Percentiles rank a stretch among this genome's conserved stretches.
These are phyloP conservation scores for Pachypeltis micranthus DNA, from an alignment of 1,140 invertebrate species.

Conservation along the genomic window DNA sequence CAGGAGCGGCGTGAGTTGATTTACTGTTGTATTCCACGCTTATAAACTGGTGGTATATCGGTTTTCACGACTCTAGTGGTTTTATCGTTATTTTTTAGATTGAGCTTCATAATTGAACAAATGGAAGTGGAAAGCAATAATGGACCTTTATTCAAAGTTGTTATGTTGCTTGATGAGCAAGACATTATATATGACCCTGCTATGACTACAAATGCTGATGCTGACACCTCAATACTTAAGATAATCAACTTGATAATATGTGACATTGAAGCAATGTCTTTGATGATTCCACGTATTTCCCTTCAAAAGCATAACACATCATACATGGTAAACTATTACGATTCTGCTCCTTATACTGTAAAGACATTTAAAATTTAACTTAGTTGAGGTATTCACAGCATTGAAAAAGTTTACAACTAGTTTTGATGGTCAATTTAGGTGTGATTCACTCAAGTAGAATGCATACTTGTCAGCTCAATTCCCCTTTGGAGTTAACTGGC, in stretches of 20 bases:
- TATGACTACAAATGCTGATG: constrained; percentile 39
- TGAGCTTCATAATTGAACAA: constrained; percentile 38
- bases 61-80: background rate
- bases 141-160: constrained; percentile 46
- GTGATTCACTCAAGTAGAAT: too few species aligned
- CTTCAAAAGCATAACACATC: constrained; percentile 11
- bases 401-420: too few species aligned
- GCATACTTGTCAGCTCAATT: too few species aligned
- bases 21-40: too few species aligned
- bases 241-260: constrained; percentile 44
- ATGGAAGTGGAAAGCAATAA: constrained; percentile 34
- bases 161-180: constrained; percentile 47
- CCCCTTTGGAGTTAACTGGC: too few species aligned
- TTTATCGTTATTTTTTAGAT: constrained; percentile 27
- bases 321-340: constrained; percentile 25
- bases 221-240: constrained; percentile 45
- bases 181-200: constrained; percentile 50
- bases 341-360: too few species aligned
- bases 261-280: constrained; percentile 48
- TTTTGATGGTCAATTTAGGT: too few species aligned
- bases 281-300: constrained; percentile 23
- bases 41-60: background rate
- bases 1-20: constrained; percentile 23
- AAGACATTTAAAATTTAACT: too few species aligned
- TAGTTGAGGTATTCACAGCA: too few species aligned